Percentiles rank a stretch among this genome's conserved stretches.
phyloP scores from a whole-genome alignment of 2,888 invertebrate genomes.

The Cheilosia impressa region DNA sequence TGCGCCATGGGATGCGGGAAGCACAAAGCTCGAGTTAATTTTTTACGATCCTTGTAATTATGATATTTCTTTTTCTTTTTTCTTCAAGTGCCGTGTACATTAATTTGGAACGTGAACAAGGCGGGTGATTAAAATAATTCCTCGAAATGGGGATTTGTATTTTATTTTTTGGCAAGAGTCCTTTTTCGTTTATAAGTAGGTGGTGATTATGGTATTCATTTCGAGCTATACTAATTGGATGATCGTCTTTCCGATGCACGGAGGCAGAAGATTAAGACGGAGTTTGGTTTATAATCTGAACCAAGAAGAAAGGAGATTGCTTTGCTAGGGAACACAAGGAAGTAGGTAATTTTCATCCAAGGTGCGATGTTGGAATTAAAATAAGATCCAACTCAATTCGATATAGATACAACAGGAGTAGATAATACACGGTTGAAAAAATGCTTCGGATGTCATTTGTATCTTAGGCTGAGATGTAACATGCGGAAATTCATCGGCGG shows the following conservation, averaged over 20 bases:
- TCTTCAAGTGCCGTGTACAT: constrained; percentile 36
- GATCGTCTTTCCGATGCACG: background rate
- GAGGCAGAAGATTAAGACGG: background rate
- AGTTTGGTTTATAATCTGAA: background rate
- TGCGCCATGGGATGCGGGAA: too few species aligned
- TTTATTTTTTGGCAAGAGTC: constrained; percentile 4
- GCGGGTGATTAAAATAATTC: constrained; percentile 40
- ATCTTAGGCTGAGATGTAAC: too few species aligned
- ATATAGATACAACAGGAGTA: too few species aligned
- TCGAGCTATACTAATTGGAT: constrained; percentile 30
- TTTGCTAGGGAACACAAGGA: too few species aligned
- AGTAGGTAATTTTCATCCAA: background rate
- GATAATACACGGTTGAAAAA: too few species aligned
- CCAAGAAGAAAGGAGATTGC: background rate
- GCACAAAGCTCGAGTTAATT: background rate
- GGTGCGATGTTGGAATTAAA: background rate
- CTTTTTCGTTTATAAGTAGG: background rate
- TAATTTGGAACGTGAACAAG: constrained; percentile 24
- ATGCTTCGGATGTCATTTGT: too few species aligned
- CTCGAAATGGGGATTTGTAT: background rate
- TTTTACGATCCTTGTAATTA: constrained; percentile 19
- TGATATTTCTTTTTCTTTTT: background rate
- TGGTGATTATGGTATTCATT: constrained; percentile 22
- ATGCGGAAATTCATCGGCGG: too few species aligned
- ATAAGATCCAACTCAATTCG: too few species aligned